Conservation (phyloP, 2,113 vertebrate genomes). For the Sialia sialis region DNA sequence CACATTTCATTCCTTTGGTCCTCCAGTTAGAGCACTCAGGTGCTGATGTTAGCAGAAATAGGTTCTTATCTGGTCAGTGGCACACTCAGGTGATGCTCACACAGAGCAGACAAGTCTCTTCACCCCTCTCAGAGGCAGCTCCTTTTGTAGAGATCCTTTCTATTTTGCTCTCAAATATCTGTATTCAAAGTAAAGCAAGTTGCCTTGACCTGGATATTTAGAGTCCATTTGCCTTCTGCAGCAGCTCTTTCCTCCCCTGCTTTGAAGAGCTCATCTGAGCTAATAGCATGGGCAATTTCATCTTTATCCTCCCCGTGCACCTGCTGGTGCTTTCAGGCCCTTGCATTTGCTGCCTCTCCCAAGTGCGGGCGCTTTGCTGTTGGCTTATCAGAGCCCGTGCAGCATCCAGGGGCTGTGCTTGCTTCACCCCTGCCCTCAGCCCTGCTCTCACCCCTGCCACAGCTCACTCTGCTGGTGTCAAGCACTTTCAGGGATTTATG, state of each 20-base stretch:
- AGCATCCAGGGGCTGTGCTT: not conserved
- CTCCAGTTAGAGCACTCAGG: not conserved
- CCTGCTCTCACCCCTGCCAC: not conserved
- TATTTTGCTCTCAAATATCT: not conserved
- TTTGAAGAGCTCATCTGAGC: constrained; percentile 37
- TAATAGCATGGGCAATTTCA: not conserved
- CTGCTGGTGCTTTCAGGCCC: not conserved
- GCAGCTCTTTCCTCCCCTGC: not conserved
- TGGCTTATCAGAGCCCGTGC: not conserved
- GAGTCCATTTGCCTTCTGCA: not conserved
- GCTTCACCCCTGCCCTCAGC: not conserved
- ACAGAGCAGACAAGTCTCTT: not conserved
- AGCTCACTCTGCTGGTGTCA: not conserved
- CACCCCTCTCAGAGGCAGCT: not conserved
- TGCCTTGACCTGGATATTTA: not conserved
- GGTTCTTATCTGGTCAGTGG: not conserved
- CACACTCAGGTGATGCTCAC: not conserved
- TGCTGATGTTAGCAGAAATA: not conserved
- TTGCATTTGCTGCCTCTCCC: not conserved
- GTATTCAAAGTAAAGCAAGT: not conserved
- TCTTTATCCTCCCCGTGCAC: not conserved
- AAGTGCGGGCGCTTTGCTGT: rapidly evolving
- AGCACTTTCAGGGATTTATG: not conserved
- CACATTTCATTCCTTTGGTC: not conserved
- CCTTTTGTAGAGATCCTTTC: not conserved